Evolutionary conservation across 2,113 vertebrate species (phyloP), one percentile per base, ranked within the genome.

Genomic region (pig (Sus scrofa)): DNA sequence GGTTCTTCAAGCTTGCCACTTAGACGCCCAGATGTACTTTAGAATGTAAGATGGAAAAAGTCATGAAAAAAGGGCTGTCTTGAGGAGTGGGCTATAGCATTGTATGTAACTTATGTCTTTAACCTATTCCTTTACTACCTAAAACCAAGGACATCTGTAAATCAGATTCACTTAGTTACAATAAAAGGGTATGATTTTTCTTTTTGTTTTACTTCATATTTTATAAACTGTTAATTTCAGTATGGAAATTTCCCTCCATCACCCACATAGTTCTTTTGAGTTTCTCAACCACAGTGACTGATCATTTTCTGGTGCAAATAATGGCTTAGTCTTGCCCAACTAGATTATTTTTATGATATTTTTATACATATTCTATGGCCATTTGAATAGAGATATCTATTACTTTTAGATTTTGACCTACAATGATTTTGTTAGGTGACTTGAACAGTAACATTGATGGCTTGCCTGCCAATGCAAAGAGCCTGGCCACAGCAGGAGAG

Each of bases 271-370:
- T 74, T 75, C 3, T 84, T 2, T 26, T 20, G 60, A 74, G 11
- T 30, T 13, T 88, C 50, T 71, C 44, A 56, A 20, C 3, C 24
- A 18, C 4, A 58, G 50, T 50, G 39, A 7, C 15, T 56, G 56
- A 74, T 91, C n/a, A 78, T 30, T 65, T 74, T 5, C 44, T 74
- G 22, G 11, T 75, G 1, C 7, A 39, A 91, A 96, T 18, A 10
- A 54, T 37, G 34, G 44, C 22, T 74, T 22, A 39, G 0, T 78
- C 94, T 71, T 86, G 52, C 65, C 74, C 52, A 82, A 16, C 75
- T 16, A 73, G 27, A 79, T 93, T 91, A 94, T 13, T 52, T 93
- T 87, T 34, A 68, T 79, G 18, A 30, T 89, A 56, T 52, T 52
- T 71, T 26, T 39, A 32, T 62, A n/a, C 50, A 70, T 78, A 6